These are phyloP conservation scores for Megaceryle maxima DNA, from an alignment of 2,113 vertebrate genomes.

Conservation along the genomic window DNA sequence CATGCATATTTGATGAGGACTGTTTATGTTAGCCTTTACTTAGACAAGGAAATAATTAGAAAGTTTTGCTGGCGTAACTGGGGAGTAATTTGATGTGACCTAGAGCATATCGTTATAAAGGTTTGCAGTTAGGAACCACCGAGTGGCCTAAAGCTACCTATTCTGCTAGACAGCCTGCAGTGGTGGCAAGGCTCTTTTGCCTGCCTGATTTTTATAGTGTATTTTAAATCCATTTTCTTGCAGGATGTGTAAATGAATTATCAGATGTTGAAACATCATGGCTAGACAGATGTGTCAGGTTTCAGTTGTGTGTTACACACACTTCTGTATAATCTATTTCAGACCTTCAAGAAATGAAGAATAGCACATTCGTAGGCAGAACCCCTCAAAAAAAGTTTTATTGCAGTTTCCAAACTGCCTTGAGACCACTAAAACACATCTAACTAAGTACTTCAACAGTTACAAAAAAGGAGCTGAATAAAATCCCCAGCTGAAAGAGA, in stretches of 20 bases:
- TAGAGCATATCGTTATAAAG: background rate
- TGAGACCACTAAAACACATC: slow-evolving; percentile 63
- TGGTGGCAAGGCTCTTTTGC: background rate
- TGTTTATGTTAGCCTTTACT: background rate
- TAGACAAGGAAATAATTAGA: background rate
- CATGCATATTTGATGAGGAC: background rate
- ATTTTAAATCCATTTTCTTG: slow-evolving; percentile 47
- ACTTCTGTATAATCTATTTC: slow-evolving; percentile 70
- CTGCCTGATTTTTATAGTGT: background rate
- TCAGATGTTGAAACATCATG: slow-evolving; percentile 62
- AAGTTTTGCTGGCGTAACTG: background rate
- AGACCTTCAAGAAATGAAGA: slow-evolving; percentile 53
- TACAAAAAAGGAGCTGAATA: slow-evolving; percentile 61
- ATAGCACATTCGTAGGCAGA: slow-evolving; percentile 55
- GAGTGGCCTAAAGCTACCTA: background rate
- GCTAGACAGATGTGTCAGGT: slow-evolving; percentile 54
- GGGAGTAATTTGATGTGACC: background rate
- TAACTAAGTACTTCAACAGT: slow-evolving; percentile 73
- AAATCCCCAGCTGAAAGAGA: slow-evolving; percentile 74
- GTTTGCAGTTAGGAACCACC: background rate
- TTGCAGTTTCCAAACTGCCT: slow-evolving; percentile 70
- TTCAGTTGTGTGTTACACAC: slow-evolving; percentile 48
- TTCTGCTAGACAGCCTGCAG: background rate
- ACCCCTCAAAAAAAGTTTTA: slow-evolving; percentile 57
- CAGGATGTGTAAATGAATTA: slow-evolving; percentile 58